These are phyloP conservation scores for Polydrusus pterygomalis DNA, from an alignment of 2,888 invertebrate species.

Conservation along the genomic window DNA sequence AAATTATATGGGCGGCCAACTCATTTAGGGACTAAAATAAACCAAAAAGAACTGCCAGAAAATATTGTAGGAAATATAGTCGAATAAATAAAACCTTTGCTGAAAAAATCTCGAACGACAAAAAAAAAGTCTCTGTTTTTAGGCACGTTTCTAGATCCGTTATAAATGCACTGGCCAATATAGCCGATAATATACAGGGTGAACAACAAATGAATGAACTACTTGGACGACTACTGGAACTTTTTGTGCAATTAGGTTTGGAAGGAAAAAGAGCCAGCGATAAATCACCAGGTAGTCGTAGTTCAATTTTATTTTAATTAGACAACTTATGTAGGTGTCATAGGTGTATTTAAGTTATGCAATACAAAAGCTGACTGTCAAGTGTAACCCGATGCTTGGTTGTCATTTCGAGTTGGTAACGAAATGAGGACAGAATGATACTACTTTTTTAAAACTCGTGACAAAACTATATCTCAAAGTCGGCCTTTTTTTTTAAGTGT, in stretches of 20 bases:
- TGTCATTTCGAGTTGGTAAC: no score
- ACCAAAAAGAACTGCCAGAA: no score
- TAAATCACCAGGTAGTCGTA: conserved; percentile 81
- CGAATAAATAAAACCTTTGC: no score
- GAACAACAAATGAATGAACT: conserved; percentile 89
- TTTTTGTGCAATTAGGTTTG: conserved; percentile 97
- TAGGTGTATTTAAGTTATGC: background rate
- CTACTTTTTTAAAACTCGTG: no score
- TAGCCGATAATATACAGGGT: conserved; percentile 94
- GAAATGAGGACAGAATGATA: no score
- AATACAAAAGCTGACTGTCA: conserved; percentile 1
- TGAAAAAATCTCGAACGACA: no score
- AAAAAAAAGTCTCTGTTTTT: conserved; percentile 19
- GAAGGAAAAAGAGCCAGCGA: conserved; percentile 98
- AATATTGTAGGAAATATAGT: no score
- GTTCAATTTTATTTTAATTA: background rate
- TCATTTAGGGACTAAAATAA: no score
- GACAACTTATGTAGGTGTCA: background rate
- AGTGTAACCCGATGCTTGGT: no score
- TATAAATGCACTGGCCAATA: conserved; percentile 96
- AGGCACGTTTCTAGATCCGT: conserved; percentile 95
- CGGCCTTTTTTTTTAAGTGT: no score
- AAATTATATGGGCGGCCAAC: no score
- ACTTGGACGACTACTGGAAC: conserved; percentile 90
- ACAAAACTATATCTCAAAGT: no score